Conservation (phyloP, 2,113 vertebrate genomes). For the Melanerpes formicivorus region DNA sequence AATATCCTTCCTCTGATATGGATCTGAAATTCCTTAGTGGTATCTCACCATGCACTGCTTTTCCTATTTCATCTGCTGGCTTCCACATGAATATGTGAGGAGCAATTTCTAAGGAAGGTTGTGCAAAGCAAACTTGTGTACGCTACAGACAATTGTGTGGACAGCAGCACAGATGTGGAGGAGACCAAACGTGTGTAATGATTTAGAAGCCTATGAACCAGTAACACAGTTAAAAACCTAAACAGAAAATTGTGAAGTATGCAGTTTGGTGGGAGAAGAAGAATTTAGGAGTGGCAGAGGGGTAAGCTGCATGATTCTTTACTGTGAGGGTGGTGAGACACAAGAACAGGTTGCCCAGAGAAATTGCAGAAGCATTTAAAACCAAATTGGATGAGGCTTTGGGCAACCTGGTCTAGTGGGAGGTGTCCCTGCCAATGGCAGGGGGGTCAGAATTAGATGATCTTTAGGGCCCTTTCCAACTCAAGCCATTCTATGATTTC, state of each 20-base stretch:
- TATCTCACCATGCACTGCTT: background rate
- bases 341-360: too few species aligned
- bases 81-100: background rate
- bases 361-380: too few species aligned
- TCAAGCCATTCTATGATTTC: background rate
- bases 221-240: background rate
- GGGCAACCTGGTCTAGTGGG: too few species aligned
- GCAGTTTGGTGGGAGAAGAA: background rate
- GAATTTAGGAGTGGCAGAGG: background rate
- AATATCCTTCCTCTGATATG: slow-evolving; percentile 57
- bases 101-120: background rate
- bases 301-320: too few species aligned
- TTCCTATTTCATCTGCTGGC: slow-evolving; percentile 4
- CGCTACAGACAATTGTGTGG: background rate
- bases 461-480: too few species aligned
- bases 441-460: too few species aligned
- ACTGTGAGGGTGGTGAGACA: too few species aligned
- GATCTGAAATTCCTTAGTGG: slow-evolving; percentile 58
- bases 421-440: too few species aligned
- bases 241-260: background rate
- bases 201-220: background rate
- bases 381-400: too few species aligned
- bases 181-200: background rate
- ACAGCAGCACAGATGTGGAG: background rate
- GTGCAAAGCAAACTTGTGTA: background rate